Base-by-base conservation (phyloP, 92 coral and sea anemone genomes). In the Zoanthus sociatus region DNA sequence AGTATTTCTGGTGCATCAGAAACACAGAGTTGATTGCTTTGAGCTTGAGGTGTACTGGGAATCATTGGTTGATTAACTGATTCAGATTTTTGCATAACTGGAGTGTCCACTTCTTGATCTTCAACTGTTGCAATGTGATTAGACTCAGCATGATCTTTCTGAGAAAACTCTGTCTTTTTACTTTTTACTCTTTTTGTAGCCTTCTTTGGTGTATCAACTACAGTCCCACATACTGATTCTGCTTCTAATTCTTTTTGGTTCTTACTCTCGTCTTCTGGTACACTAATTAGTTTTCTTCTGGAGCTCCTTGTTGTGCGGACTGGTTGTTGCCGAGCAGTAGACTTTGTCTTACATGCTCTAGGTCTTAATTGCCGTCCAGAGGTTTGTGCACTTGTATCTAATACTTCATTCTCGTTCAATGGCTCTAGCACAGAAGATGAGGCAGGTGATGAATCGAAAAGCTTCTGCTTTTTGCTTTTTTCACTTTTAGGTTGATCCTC, bases 221-320 rank as follows among this genome's bases (percentile, higher is more conserved):
- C 85, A 60, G 32, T 51, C 16, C 73, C 88, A 69, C 44, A 85
- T 58, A 53, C 86, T 8, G 33, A 13, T 53, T 32, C 68, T 60
- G 48, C 47, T 76, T 51, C 21, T 31, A 51, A n/a, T n/a, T 47
- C 70, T 42, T 31, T 37, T 53, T 61, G 32, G 31, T 67, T 9
- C 6, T 32, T 83, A 56, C 45, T 53, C 68, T 55, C 66, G 14
- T 51, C 88, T 74, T 72, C 86, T 0, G 69, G 53, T 33, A 14
- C 74, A 48, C 51, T 63, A 1, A 26, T 42, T 50, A 60, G 9
- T 10, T 79, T 83, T 8, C 84, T 71, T 45, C 82, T 56, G 7
- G 88, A 73, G 32, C 75, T 85, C 75, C 60, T 85, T 20, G 88
- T 53, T 26, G 14, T 45, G 16, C 82, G 88, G 13, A 54, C 44